Percentiles rank a stretch among this genome's conserved stretches.
phyloP scores from a whole-genome alignment of 2,113 vertebrate genomes.

The Prietella phreatophila region DNA sequence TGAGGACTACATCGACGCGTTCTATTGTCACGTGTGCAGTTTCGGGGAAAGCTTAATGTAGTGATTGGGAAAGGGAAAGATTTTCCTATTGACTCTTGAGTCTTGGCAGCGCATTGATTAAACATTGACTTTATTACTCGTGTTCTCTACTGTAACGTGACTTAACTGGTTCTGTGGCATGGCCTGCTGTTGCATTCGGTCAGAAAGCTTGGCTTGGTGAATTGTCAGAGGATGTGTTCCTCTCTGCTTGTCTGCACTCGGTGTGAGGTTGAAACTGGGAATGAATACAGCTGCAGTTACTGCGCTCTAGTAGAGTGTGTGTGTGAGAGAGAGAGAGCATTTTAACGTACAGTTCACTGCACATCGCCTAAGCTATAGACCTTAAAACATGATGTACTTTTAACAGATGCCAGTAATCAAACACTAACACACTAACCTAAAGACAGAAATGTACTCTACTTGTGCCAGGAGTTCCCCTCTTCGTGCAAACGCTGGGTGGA shows the following conservation, averaged over 20 bases:
- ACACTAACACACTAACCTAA: neutral
- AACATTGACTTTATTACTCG: slow-evolving; percentile 28
- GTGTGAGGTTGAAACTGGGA: slow-evolving; percentile 20
- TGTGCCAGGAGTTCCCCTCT: neutral
- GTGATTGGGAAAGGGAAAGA: neutral
- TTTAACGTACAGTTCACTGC: neutral
- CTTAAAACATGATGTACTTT: too few species aligned
- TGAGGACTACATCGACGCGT: neutral
- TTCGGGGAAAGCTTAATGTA: neutral
- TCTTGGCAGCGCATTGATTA: slow-evolving; percentile 15
- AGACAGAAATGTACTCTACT: neutral
- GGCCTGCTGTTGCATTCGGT: neutral
- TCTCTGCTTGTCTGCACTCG: slow-evolving; percentile 10
- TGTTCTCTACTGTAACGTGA: neutral
- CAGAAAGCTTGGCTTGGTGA: neutral
- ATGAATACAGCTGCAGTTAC: slow-evolving; percentile 22
- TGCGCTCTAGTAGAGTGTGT: slow-evolving; percentile 15
- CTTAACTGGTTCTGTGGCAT: neutral
- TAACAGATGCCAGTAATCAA: neutral
- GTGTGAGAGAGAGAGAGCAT: neutral
- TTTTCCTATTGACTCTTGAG: slow-evolving; percentile 7
- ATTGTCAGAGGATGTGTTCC: slow-evolving; percentile 1
- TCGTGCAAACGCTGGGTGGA: neutral
- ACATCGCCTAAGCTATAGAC: neutral
- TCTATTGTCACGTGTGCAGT: neutral